These are phyloP conservation scores for Cantharis flavilabris DNA, from an alignment of 2,888 invertebrate species.

Conservation along the genomic window DNA sequence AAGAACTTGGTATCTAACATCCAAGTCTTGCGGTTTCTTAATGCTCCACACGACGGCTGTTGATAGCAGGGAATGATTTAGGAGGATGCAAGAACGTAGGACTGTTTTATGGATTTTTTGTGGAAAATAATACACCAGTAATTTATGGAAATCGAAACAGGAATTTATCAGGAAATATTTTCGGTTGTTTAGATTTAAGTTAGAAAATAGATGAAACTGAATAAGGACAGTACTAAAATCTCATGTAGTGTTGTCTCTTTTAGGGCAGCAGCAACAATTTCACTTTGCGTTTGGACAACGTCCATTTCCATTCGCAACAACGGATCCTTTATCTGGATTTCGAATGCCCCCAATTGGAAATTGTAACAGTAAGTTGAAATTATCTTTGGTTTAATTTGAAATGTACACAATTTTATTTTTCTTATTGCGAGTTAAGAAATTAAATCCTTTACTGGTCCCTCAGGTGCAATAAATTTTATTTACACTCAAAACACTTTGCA, in stretches of 20 bases:
- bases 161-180: not conserved
- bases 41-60: slow-evolving; percentile 47
- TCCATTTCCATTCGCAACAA: slow-evolving; percentile 83
- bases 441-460: slow-evolving; percentile 36
- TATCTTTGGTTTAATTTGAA: not conserved
- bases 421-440: slow-evolving; percentile 2
- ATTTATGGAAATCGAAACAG: not conserved
- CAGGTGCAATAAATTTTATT: slow-evolving; percentile 37
- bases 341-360: slow-evolving; percentile 89
- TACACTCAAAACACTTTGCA: slow-evolving; percentile 25
- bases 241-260: slow-evolving; percentile 78
- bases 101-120: not conserved
- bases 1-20: slow-evolving; percentile 49
- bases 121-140: not conserved
- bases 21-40: slow-evolving; percentile 54
- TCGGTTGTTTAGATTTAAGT: not conserved
- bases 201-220: not conserved
- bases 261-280: slow-evolving; percentile 96
- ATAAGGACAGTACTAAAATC: slow-evolving; percentile 28
- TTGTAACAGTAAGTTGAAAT: slow-evolving; percentile 81
- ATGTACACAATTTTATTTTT: slow-evolving; percentile 3
- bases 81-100: slow-evolving; percentile 31
- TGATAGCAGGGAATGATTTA: slow-evolving; percentile 45
- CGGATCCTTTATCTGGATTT: slow-evolving; percentile 83
- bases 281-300: slow-evolving; percentile 90